Evolutionary conservation across 2,888 invertebrate species (phyloP).

Genomic region (Pandemis heparana): DNA sequence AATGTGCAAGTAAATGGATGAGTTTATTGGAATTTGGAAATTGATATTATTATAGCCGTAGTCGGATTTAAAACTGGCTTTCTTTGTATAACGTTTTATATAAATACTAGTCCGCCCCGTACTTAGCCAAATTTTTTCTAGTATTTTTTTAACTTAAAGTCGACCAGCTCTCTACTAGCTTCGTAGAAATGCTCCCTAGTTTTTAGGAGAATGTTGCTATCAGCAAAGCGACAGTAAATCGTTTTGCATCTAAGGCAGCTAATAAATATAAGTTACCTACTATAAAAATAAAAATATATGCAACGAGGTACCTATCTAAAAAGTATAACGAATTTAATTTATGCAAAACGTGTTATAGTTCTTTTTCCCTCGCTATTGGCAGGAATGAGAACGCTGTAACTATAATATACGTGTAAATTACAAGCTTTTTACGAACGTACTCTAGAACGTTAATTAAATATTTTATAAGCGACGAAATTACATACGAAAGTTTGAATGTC

Average conservation of each 20-base stretch:
- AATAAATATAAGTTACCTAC: not conserved
- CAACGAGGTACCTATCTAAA: not conserved
- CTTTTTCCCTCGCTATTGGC: not conserved
- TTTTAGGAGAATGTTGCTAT: not conserved
- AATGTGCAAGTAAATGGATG: too few species aligned
- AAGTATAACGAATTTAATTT: not conserved
- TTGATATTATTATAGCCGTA: not conserved
- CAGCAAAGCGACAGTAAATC: not conserved
- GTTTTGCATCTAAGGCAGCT: not conserved
- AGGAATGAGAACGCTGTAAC: not conserved
- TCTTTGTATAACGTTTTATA: not conserved
- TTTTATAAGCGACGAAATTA: not conserved
- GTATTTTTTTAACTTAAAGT: conserved; percentile 22
- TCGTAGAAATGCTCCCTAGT: not conserved
- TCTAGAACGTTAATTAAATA: not conserved
- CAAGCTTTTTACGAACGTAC: not conserved
- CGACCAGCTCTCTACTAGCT: conserved; percentile 3
- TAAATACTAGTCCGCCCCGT: conserved; percentile 29
- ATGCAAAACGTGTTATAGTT: not conserved
- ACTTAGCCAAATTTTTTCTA: conserved; percentile 43
- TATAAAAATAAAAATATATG: not conserved
- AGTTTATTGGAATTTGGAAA: not conserved
- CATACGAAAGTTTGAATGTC: not conserved
- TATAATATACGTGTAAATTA: not conserved
- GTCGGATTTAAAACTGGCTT: not conserved